Percentiles rank a stretch among this genome's conserved stretches.
phyloP scores from a whole-genome alignment of 1,140 invertebrate species.

The Aphis craccivora region DNA sequence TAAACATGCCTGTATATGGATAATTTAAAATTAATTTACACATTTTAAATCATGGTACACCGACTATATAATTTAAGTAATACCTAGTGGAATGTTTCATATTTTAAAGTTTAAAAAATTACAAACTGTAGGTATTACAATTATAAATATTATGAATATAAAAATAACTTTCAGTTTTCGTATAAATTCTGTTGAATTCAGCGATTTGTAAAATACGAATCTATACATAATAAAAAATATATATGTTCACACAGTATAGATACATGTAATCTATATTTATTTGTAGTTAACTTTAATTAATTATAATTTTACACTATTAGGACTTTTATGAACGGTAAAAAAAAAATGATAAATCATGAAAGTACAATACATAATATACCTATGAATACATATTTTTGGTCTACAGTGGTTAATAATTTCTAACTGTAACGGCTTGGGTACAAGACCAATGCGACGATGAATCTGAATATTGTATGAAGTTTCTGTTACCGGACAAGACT shows the following conservation, averaged over 20 bases:
- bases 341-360: not conserved
- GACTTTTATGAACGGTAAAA: not conserved
- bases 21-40: no score
- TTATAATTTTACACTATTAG: not conserved
- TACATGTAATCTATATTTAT: not conserved
- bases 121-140: not conserved
- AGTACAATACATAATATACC: not conserved
- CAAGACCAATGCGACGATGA: not conserved
- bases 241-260: not conserved
- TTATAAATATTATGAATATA: not conserved
- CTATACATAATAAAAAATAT: not conserved
- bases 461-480: not conserved
- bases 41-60: no score
- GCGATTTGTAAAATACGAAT: not conserved
- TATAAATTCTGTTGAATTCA: not conserved
- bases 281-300: not conserved
- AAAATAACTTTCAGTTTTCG: not conserved
- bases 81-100: no score
- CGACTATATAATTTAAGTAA: no score
- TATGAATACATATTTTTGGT: not conserved
- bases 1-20: no score
- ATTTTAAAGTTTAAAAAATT: no score
- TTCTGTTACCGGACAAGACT: conserved; percentile 11
- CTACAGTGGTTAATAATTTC: not conserved
- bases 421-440: not conserved